Percentiles rank a stretch among this genome's conserved stretches.
phyloP scores from a whole-genome alignment of 30 jellyfish, hydroid and myxozoan genomes.

The Pelagia noctiluca region DNA sequence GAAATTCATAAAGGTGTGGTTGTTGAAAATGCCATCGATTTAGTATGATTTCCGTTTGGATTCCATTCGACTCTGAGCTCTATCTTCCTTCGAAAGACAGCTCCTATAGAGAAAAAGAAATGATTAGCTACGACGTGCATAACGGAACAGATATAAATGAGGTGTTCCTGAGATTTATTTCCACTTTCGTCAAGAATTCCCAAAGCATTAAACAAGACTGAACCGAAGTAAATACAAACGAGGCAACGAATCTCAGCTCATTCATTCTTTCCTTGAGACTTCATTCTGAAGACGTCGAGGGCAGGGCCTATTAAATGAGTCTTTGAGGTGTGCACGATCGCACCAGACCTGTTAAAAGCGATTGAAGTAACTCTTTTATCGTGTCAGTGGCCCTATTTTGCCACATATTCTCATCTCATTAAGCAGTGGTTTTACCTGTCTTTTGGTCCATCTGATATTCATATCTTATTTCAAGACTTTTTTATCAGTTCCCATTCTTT shows the following conservation, averaged over 20 bases:
- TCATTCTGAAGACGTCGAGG: neutral
- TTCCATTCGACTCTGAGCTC: neutral
- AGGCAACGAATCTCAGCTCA: neutral
- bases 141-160: neutral
- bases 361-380: constrained; percentile 63
- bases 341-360: constrained; percentile 73
- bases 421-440: constrained; percentile 52
- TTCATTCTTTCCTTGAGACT: neutral
- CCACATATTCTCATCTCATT: neutral
- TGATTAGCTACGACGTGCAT: neutral
- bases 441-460: constrained; percentile 1
- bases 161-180: neutral
- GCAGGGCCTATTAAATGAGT: neutral
- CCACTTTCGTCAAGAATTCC: neutral
- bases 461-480: neutral
- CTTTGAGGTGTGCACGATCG: constrained; percentile 41
- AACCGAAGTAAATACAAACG: neutral
- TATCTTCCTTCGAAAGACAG: neutral
- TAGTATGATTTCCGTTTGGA: neutral
- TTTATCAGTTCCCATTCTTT: constrained; percentile 5
- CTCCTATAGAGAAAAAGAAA: neutral
- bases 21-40: neutral
- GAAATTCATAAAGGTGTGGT: neutral
- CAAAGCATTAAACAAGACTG: neutral
- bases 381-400: constrained; percentile 27